phyloP scores from a whole-genome alignment of 2,113 vertebrate species.

The Pantherophis guttatus region DNA sequence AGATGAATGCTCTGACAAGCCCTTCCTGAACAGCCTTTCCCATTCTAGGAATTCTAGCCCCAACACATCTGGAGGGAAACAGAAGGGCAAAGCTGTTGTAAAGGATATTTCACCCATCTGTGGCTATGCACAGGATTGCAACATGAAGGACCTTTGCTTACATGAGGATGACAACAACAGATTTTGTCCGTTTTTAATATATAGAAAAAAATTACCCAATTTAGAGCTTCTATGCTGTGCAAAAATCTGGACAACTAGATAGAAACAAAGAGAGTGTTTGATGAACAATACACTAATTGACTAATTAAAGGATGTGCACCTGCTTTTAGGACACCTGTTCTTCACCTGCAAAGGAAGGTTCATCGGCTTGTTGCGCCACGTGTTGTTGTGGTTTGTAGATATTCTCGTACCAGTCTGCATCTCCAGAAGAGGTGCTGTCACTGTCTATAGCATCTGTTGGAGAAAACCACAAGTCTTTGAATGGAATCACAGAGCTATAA shows the following conservation, averaged over 20 bases:
- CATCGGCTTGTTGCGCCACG: not conserved
- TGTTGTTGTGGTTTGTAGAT: rapidly evolving
- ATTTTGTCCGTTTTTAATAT: not conserved
- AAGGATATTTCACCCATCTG: not conserved
- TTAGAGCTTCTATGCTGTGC: not conserved
- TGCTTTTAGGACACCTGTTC: not conserved
- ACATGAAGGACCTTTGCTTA: not conserved
- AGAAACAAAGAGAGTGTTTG: not conserved
- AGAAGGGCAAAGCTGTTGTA: not conserved
- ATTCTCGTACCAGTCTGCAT: slow-evolving; percentile 72
- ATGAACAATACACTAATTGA: not conserved
- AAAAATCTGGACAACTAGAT: not conserved
- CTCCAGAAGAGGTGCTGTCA: slow-evolving; percentile 73
- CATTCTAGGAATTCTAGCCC: not conserved
- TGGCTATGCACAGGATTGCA: not conserved
- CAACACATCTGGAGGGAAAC: not conserved
- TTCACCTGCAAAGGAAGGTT: slow-evolving; percentile 10
- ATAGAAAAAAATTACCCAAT: not conserved
- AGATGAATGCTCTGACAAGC: not conserved
- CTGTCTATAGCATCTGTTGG: slow-evolving; percentile 36
- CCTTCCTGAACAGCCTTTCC: not conserved
- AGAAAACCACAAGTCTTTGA: not conserved
- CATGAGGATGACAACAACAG: not conserved
- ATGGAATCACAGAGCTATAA: not conserved
- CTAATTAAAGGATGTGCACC: not conserved